Base-by-base conservation (phyloP, 1,140 invertebrate genomes). In the Melitaea cinxia region DNA sequence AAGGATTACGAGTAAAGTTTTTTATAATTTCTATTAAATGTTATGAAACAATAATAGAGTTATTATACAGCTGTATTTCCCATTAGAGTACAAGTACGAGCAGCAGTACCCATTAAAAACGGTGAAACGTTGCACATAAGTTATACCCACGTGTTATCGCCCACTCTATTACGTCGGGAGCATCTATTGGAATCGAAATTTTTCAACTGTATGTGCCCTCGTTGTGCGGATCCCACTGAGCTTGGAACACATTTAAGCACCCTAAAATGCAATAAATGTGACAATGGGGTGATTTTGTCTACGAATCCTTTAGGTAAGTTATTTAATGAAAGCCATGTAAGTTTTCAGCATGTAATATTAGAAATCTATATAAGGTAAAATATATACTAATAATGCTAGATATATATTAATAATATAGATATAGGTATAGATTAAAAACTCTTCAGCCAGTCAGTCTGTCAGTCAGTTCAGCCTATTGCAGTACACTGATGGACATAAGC, bases 111-210 rank as follows among this genome's bases (percentile, higher is more conserved):
- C 26, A 92, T 97, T 47, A 91, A 93, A 21, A 91, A 93, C 50
- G 94, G 93, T 1, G 92, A 93, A 28, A 91, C 93, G 70, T 88
- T 97, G 21, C 94, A 93, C 61, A 92, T 95, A 35, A 95, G 94
- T 74, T 97, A 97, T 71, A 95, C 96, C 0, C 94, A 96, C 76
- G 94, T 94, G 0, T 77, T 97, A n/a, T 93, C 94, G 64, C 95
- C 96, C 1, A 97, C 96, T 0, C 73, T 94, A 10, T 83, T 94
- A 14, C 91, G 96, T 5, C 92, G 95, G 42, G 92, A 94, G 65
- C 93, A 94, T 77, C 88, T 97, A 0, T 89, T 93, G 14, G 93
- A 95, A 75, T 94, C 95, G 17, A 96, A 97, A 89, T 95, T 95
- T 80, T 97, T 97, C 78, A 91, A 92, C 4, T 97, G 96, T 76